Percentiles rank a stretch among this genome's conserved stretches.
Evolutionary conservation across 2,113 vertebrate genomes (phyloP).

Genomic region (Cyprinodon variegatus): DNA sequence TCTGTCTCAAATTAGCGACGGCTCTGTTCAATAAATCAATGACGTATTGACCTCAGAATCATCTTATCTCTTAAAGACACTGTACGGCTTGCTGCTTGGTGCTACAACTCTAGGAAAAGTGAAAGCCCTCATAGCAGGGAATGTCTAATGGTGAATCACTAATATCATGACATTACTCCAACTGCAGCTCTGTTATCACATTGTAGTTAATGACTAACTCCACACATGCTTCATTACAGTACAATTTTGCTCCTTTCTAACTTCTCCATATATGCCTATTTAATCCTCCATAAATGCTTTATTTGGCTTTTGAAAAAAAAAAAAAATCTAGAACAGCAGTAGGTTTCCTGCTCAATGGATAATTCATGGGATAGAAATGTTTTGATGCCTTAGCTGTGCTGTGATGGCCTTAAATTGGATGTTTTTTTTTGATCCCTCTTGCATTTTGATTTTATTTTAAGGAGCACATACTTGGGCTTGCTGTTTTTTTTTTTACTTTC

Average conservation of each 20-base stretch:
- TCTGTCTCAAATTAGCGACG: slow-evolving; percentile 41
- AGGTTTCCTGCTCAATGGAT: slow-evolving; percentile 20
- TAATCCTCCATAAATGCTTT: slow-evolving; percentile 27
- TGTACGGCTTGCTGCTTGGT: slow-evolving; percentile 31
- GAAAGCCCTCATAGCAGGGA: slow-evolving; percentile 21
- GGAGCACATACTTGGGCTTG: slow-evolving; percentile 14
- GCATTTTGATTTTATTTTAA: slow-evolving; percentile 3
- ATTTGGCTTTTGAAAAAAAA: slow-evolving; percentile 34
- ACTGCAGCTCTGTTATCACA: slow-evolving; percentile 22
- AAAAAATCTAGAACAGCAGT: slow-evolving; percentile 15
- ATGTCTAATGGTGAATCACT: slow-evolving; percentile 40
- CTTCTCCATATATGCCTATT: slow-evolving; percentile 3
- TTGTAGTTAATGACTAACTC: slow-evolving; percentile 41
- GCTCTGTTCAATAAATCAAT: slow-evolving; percentile 47
- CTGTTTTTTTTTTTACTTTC: neutral
- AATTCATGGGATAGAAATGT: slow-evolving; percentile 33
- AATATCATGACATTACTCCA: slow-evolving; percentile 35
- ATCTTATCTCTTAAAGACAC: slow-evolving; percentile 21
- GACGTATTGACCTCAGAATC: slow-evolving; percentile 31
- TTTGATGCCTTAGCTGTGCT: slow-evolving; percentile 17
- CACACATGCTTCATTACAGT: slow-evolving; percentile 34
- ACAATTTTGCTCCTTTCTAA: slow-evolving; percentile 4
- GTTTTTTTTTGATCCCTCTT: slow-evolving; percentile 30
- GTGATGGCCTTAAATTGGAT: slow-evolving; percentile 19
- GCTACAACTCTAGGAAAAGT: slow-evolving; percentile 18